Evolutionary conservation across 2,113 vertebrate species (phyloP), one percentile per base, ranked within the genome.

Genomic region (Regulus satrapa): DNA sequence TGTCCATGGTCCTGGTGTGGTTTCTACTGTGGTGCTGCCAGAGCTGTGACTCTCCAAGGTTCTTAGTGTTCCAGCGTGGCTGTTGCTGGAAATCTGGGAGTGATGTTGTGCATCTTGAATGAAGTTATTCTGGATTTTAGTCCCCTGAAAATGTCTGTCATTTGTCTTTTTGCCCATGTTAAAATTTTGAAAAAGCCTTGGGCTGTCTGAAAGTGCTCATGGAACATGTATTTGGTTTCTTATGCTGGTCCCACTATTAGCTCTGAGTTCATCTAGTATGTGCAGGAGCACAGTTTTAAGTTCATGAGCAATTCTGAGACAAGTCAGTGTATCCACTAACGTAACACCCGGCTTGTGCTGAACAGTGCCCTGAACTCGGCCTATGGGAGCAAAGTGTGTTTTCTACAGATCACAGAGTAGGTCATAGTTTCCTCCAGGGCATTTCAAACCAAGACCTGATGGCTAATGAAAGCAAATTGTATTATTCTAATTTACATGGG

Each of bases 391-490:
- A 58, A 88, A 89, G 55, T 51, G 58, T 85, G 75, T 91, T 92
- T 92, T 79, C 92, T 79, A 48, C 73, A 91, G 87, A 89, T 94
- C 89, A 89, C 40, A 61, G 91, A 83, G 32, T n/a, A 88, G 91
- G 96, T 92, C 93, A 76, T 3, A 82, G 87, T 79, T 95, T 94
- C 84, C 89, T 85, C 0, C 0, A 5, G 81, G 92, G 84, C 84
- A 89, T 91, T 95, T 96, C 89, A 92, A 91, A 82, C 54, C 29
- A 66, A 94, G 93, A 91, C 84, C 87, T 89, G 87, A 79, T 56
- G 87, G 91, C 89, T 93, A 94, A 95, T 95, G 94, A 95, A 95
- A 91, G 66, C 81, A 88, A 88, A 91, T 91, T 91, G 71, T 89
- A 82, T 74, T 76, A 69, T 54, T 88, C 74, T 89, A 76, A 89